These are phyloP conservation scores for Ophthalmolycus amberensis DNA, from an alignment of 2,113 vertebrate genomes.

Conservation along the genomic window DNA sequence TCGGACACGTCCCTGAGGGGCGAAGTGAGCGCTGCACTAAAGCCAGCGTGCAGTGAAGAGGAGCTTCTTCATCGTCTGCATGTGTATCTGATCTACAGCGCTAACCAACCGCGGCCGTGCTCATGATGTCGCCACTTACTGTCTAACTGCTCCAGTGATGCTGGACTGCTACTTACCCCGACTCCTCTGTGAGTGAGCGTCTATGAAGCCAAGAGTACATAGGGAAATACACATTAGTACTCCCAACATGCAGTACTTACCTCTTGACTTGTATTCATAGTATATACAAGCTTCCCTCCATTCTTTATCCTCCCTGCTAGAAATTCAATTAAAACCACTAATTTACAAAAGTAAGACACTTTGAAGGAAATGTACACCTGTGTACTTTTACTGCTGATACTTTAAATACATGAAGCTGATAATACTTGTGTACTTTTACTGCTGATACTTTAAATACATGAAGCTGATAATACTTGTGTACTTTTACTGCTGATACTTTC, in stretches of 20 bases:
- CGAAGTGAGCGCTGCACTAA: neutral
- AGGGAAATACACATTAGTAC: neutral
- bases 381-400: neutral
- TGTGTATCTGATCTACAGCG: conserved; percentile 40
- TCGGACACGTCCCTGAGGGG: neutral
- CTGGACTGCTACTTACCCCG: neutral
- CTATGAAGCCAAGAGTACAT: neutral
- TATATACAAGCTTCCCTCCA: neutral
- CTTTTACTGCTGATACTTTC: neutral
- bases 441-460: neutral
- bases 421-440: neutral
- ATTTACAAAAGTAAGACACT: neutral
- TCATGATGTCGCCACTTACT: conserved; percentile 31
- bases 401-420: neutral
- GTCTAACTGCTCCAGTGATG: neutral
- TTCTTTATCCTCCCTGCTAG: neutral
- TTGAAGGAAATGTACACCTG: neutral
- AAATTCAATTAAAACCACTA: neutral
- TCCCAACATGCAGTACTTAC: neutral
- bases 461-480: neutral
- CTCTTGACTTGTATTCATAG: neutral
- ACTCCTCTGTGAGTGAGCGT: neutral
- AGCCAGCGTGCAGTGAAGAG: neutral
- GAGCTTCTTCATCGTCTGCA: conserved; percentile 8
- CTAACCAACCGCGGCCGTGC: conserved; percentile 24